These are phyloP conservation scores for Sciurus niger DNA, from an alignment of 2,113 vertebrate genomes.

Conservation along the genomic window DNA sequence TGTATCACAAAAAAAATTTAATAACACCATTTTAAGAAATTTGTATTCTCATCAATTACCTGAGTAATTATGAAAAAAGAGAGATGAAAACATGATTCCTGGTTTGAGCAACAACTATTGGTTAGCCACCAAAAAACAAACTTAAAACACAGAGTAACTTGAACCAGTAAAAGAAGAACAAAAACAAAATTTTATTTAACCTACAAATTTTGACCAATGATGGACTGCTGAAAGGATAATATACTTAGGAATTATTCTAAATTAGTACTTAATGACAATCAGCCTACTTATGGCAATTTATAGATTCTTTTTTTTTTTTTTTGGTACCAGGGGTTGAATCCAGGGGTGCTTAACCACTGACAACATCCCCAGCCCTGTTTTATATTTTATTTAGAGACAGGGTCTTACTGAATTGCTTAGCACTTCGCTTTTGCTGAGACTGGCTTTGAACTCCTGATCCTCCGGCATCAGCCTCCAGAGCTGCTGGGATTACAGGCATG, in stretches of 20 bases:
- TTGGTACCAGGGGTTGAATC: no score
- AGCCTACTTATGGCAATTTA: not conserved
- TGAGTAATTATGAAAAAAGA: constrained; percentile 52
- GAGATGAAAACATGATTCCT: not conserved
- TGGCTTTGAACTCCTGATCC: no score
- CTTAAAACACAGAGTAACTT: not conserved
- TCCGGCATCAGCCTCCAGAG: no score
- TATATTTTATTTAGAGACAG: no score
- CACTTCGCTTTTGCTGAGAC: no score
- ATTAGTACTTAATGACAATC: not conserved
- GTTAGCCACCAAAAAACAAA: not conserved
- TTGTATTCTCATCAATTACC: constrained; percentile 2
- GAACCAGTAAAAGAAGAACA: constrained; percentile 18
- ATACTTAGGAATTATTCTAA: not conserved
- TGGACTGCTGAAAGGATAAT: not conserved
- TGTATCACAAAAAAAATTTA: constrained; percentile 4
- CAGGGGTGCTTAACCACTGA: no score
- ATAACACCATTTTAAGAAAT: not conserved
- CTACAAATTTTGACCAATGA: not conserved
- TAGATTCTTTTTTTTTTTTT: not conserved
- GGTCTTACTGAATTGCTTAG: no score
- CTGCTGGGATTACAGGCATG: no score
- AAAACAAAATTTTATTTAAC: not conserved
- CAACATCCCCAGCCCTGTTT: no score
- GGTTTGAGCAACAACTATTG: not conserved